phyloP scores from a whole-genome alignment of 2,888 invertebrate genomes.

The Adela reaumurella region DNA sequence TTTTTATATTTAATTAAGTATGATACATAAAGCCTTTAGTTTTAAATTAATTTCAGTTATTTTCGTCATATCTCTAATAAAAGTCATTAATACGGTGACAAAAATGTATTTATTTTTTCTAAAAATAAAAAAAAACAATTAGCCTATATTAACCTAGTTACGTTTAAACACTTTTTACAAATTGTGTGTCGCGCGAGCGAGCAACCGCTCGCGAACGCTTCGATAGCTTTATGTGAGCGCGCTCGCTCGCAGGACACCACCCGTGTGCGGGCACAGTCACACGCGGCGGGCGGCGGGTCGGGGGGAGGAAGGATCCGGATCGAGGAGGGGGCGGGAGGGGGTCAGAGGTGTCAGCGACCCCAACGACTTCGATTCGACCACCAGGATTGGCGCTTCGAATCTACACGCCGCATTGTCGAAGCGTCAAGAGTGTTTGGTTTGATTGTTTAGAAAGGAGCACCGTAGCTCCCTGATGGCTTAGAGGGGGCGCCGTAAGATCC shows the following conservation, averaged over 20 bases:
- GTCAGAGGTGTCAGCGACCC: not conserved
- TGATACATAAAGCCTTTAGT: no score
- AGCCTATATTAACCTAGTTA: constrained; percentile 37
- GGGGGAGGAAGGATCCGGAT: constrained; percentile 24
- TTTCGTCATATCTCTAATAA: not conserved
- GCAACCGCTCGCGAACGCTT: constrained; percentile 16
- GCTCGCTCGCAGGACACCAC: constrained; percentile 22
- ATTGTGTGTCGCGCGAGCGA: constrained; percentile 4
- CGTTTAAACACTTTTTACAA: constrained; percentile 15
- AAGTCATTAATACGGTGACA: constrained; percentile 36
- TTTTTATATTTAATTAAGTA: no score
- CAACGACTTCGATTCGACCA: not conserved
- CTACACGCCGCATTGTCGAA: not conserved
- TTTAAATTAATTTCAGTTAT: not conserved
- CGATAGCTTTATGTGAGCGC: constrained; percentile 51
- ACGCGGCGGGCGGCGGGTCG: constrained; percentile 30
- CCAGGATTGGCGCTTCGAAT: constrained; percentile 6
- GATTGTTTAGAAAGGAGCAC: constrained; percentile 56
- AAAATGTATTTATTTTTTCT: constrained; percentile 56
- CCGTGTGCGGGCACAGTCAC: constrained; percentile 53
- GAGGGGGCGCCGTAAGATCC: constrained; percentile 58
- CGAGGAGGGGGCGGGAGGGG: constrained; percentile 2
- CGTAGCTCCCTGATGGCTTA: constrained; percentile 67
- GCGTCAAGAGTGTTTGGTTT: constrained; percentile 18
- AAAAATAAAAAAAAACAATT: constrained; percentile 40